These are phyloP conservation scores for Coregonus ussuriensis DNA, from an alignment of 2,797 vertebrate genomes.

Conservation along the genomic window DNA sequence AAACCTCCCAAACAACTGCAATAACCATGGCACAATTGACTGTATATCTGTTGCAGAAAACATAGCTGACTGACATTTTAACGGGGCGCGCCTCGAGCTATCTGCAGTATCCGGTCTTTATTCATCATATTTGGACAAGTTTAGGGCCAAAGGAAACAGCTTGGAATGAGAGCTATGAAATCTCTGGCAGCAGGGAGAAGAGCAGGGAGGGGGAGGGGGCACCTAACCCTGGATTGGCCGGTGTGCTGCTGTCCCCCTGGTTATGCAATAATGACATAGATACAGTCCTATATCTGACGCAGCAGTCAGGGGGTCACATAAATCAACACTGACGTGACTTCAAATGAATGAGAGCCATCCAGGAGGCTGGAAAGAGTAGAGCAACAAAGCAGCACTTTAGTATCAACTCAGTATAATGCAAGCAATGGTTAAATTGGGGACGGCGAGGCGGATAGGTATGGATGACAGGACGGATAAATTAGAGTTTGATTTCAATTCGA, in stretches of 20 bases:
- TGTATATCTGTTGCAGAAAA: neutral
- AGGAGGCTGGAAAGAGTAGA: neutral
- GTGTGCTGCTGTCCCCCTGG: constrained; percentile 15
- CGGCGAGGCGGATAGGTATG: too few species aligned
- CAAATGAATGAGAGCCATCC: neutral
- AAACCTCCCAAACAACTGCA: constrained; percentile 15
- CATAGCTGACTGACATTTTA: constrained; percentile 2
- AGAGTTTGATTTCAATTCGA: too few species aligned
- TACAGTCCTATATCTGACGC: constrained; percentile 40
- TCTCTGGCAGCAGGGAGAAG: constrained; percentile 15
- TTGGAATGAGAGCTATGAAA: constrained; percentile 31
- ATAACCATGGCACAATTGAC: neutral
- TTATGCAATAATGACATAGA: constrained; percentile 49
- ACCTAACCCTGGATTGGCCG: constrained; percentile 36
- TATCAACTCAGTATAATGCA: too few species aligned
- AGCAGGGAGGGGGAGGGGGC: constrained; percentile 6
- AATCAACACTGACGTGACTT: constrained; percentile 27
- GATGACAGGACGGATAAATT: too few species aligned
- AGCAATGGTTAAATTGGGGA: too few species aligned
- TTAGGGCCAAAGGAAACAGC: constrained; percentile 24
- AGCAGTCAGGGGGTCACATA: constrained; percentile 1
- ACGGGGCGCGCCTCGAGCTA: neutral
- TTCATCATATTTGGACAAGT: constrained; percentile 18
- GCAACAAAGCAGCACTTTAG: neutral
- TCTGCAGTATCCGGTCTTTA: constrained; percentile 3